These are phyloP conservation scores for Neopipo cinnamomea DNA, from an alignment of 2,113 vertebrate species.

Conservation along the genomic window DNA sequence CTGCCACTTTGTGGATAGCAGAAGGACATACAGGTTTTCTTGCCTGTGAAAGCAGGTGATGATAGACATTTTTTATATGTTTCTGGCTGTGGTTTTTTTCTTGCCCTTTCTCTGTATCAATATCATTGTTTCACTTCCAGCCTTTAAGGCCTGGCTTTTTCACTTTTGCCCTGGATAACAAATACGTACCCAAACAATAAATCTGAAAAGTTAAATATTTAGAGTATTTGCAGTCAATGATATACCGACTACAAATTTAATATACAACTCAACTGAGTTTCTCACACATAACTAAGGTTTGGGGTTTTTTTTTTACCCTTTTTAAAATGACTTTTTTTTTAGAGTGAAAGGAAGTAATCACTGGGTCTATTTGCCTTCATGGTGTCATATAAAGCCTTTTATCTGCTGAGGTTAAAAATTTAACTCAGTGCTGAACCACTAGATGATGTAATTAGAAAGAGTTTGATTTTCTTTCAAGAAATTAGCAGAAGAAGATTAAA, in stretches of 20 bases:
- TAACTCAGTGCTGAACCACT: not conserved
- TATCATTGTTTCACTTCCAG: not conserved
- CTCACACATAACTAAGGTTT: not conserved
- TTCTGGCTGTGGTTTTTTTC: not conserved
- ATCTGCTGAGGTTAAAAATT: not conserved
- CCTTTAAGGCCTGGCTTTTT: not conserved
- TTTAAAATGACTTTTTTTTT: not conserved
- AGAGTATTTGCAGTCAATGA: not conserved
- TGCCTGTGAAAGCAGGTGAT: not conserved
- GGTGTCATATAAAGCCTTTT: not conserved
- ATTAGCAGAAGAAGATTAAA: not conserved
- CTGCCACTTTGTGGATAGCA: conserved; percentile 43
- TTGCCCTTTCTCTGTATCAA: not conserved
- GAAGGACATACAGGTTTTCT: conserved; percentile 1
- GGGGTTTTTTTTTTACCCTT: not conserved
- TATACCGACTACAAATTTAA: not conserved
- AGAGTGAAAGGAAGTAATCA: not conserved
- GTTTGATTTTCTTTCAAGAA: not conserved
- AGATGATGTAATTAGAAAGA: not conserved
- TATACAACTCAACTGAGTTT: not conserved
- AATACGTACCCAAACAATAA: not conserved
- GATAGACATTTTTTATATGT: not conserved
- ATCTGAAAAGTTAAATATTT: not conserved
- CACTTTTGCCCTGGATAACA: not conserved
- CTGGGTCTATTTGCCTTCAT: not conserved